A percentile compares a stretch with the other conserved stretches of the same genome.
phyloP scores from a whole-genome alignment of 2,888 invertebrate genomes.

The Microctonus aethiopoides region DNA sequence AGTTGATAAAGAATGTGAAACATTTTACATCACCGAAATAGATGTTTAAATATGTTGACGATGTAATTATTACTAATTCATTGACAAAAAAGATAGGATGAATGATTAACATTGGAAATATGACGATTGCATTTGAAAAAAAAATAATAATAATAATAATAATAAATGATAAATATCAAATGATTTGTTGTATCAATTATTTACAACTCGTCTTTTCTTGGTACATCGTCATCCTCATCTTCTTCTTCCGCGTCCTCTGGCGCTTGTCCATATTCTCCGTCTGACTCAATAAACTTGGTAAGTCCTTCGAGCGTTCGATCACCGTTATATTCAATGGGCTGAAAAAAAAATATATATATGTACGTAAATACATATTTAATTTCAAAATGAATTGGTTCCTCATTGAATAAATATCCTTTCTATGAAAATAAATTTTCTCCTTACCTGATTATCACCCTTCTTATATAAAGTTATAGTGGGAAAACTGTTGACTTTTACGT shows the following conservation, averaged over 20 bases:
- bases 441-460: constrained; percentile 88
- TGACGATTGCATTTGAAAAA: constrained; percentile 37
- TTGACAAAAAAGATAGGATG: background rate
- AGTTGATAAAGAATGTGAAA: background rate
- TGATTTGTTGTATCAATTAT: no score
- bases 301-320: constrained; percentile 95
- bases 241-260: constrained; percentile 75
- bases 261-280: constrained; percentile 83
- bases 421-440: background rate
- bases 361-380: no score
- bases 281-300: constrained; percentile 92
- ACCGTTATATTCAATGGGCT: constrained; percentile 90
- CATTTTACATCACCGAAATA: background rate
- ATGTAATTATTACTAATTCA: background rate
- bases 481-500: constrained; percentile 94
- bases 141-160: no score
- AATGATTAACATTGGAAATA: background rate
- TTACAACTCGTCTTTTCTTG: constrained; percentile 85
- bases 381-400: constrained; percentile 30
- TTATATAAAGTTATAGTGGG: constrained; percentile 95
- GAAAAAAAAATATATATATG: constrained; percentile 35
- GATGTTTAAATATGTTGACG: no score
- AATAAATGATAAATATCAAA: no score
- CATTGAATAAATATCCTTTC: constrained; percentile 3
- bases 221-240: constrained; percentile 79